phyloP scores from a whole-genome alignment of 2,113 vertebrate species.

The Spheniscus mendiculus region DNA sequence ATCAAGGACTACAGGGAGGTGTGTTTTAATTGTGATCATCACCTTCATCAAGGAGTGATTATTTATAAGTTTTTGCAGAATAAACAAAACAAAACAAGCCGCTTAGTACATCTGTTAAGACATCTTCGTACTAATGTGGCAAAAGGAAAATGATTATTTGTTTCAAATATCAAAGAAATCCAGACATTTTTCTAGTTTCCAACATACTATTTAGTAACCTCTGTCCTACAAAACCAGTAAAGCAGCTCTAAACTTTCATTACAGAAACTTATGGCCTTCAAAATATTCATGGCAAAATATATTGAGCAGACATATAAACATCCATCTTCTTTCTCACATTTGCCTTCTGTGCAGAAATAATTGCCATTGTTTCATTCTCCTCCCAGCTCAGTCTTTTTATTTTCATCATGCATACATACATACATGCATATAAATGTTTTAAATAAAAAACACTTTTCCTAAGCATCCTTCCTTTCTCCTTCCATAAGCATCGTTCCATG shows the following conservation, averaged over 20 bases:
- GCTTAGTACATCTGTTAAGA: background rate
- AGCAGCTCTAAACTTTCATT: background rate
- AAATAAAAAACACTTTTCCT: background rate
- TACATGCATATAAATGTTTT: background rate
- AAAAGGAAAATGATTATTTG: background rate
- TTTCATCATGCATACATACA: background rate
- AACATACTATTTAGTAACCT: background rate
- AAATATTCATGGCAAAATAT: background rate
- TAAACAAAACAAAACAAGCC: background rate
- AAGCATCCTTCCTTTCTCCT: background rate
- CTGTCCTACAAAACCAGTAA: background rate
- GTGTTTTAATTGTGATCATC: background rate
- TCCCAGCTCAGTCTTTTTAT: background rate
- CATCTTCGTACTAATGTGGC: background rate
- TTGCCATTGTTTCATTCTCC: background rate
- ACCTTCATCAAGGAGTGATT: background rate
- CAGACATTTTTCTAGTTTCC: background rate
- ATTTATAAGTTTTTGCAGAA: background rate
- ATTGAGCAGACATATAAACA: background rate
- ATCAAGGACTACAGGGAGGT: background rate
- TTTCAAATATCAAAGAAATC: background rate
- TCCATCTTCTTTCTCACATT: background rate
- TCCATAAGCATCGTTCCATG: background rate
- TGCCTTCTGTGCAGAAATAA: background rate
- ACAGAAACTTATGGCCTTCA: background rate